Conservation (phyloP, 1,140 invertebrate genomes). For the Conus betulinus region DNA sequence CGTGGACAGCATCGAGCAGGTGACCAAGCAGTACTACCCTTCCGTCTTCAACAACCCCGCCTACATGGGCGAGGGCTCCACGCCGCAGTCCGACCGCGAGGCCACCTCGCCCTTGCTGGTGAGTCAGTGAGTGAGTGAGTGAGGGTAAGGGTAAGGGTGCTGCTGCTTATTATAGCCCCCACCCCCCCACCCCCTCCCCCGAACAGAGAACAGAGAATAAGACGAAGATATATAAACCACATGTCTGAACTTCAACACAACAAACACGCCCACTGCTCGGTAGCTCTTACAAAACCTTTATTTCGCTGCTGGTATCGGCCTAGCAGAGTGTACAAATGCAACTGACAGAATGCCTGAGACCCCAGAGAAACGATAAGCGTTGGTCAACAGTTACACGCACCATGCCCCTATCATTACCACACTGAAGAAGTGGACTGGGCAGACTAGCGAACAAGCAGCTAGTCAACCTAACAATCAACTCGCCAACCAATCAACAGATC, state of each 20-base stretch:
- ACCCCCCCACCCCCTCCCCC: background rate
- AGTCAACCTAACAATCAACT: no score
- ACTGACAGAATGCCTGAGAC: no score
- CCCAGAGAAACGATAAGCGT: no score
- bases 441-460: no score
- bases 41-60: constrained; percentile 36
- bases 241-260: background rate
- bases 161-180: no score
- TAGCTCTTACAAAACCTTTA: background rate
- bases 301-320: no score
- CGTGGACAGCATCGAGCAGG: constrained; percentile 39
- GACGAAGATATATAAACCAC: background rate
- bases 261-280: background rate
- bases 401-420: no score
- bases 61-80: background rate
- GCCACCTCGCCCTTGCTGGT: constrained; percentile 37
- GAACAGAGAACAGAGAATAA: background rate
- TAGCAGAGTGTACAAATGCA: no score
- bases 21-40: constrained; percentile 9
- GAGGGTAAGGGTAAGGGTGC: no score
- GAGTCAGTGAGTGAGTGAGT: background rate
- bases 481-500: no score
- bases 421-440: no score
- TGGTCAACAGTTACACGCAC: no score
- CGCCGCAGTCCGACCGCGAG: constrained; percentile 31